Base-by-base conservation (phyloP, 2,113 vertebrate genomes). In the Eleginops maclovinus region DNA sequence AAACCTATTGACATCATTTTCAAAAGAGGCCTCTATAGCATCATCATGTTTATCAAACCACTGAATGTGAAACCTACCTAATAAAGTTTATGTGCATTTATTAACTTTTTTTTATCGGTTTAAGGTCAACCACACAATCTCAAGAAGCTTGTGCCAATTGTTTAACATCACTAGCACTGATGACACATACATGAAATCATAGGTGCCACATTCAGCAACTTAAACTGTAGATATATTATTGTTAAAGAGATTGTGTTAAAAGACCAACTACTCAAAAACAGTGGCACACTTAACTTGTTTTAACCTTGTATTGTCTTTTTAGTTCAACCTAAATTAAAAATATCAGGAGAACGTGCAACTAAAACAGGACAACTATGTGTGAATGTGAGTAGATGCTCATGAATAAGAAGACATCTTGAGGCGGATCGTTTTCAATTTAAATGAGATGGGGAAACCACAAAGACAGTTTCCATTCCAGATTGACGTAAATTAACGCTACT, bases 61-160 rank as follows among this genome's bases (percentile, higher is more conserved):
- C 81, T 86, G 75, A 84, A 75, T 72, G 65, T 80, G 81, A 84
- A 84, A 19, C 21, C 62, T 22, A 47, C 28, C 49, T 54, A 49
- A 3, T 41, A 1, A 53, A 21, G 6, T 54, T 53, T 15, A 63
- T 36, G 2, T 17, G 9, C 4, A 21, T 41, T 56, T 0, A 36
- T 15, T 58, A 36, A 36, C 5, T 5, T 5, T 36, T 36, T 36
- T 21, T 21, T 21, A 54, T 66, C 12, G 4, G 16, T 3, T 46
- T 24, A 71, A 56, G 0, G 9, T 16, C 49, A 21, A 4, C 14
- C 41, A 63, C 80, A 88, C 54, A 8, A 74, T 77, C 82, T 79
- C 71, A 85, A 83, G 70, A 79, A 71, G 4, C 47, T 49, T 46
- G 31, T 36, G 26, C 40, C 8, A 41, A 77, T 75, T 82, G 72